These are phyloP conservation scores for Brachymystax lenok DNA, from an alignment of 2,797 vertebrate genomes.

Conservation along the genomic window DNA sequence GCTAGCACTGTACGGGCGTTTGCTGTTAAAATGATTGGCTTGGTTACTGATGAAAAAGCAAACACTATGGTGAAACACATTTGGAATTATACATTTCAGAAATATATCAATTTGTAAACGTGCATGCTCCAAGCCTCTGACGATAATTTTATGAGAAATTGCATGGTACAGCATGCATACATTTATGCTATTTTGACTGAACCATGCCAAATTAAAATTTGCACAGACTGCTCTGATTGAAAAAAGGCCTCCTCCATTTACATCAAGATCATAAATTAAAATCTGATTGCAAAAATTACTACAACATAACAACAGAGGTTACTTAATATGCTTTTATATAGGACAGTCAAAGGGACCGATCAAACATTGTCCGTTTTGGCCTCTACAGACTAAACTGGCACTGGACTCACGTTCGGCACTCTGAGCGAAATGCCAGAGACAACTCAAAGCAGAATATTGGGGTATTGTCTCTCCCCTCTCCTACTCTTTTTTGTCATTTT, in stretches of 20 bases:
- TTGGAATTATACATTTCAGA: slow-evolving; percentile 50
- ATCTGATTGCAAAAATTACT: background rate
- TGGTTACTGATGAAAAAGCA: slow-evolving; percentile 71
- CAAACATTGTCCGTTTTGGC: slow-evolving; percentile 6
- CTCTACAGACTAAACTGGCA: slow-evolving; percentile 31
- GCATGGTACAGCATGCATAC: slow-evolving; percentile 34
- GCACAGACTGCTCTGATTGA: slow-evolving; percentile 25
- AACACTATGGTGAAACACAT: slow-evolving; percentile 58
- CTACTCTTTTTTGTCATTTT: slow-evolving; percentile 15
- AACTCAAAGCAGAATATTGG: slow-evolving; percentile 24
- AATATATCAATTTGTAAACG: slow-evolving; percentile 68
- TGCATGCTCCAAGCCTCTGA: slow-evolving; percentile 52
- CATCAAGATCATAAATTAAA: slow-evolving; percentile 39
- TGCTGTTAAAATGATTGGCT: slow-evolving; percentile 78
- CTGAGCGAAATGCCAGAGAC: slow-evolving; percentile 32
- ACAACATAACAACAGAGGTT: slow-evolving; percentile 35
- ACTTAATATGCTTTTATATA: slow-evolving; percentile 29
- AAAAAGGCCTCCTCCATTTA: slow-evolving; percentile 47
- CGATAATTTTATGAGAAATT: slow-evolving; percentile 57
- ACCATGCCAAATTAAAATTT: slow-evolving; percentile 58
- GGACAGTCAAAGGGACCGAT: background rate
- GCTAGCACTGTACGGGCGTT: slow-evolving; percentile 56
- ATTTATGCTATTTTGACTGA: slow-evolving; percentile 49
- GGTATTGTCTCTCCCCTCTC: slow-evolving; percentile 14
- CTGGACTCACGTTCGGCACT: slow-evolving; percentile 29